Evolutionary conservation across 2,888 invertebrate species (phyloP).

Genomic region (Ennomos quercinarius): DNA sequence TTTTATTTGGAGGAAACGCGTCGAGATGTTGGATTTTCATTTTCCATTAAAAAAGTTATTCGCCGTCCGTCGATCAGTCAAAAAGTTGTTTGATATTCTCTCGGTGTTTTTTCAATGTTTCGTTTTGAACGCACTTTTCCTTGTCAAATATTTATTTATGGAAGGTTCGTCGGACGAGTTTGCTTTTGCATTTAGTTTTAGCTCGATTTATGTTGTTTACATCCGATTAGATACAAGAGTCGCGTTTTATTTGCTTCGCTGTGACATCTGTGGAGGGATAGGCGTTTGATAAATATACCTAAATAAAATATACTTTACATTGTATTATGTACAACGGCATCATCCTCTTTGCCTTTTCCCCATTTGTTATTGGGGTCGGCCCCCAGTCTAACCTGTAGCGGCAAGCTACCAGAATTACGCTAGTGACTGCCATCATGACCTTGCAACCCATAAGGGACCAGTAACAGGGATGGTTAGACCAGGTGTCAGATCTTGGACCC

Average conservation of each 20-base stretch:
- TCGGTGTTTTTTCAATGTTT: constrained; percentile 54
- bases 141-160: constrained; percentile 60
- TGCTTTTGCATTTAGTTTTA: constrained; percentile 36
- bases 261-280: too few species aligned
- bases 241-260: background rate
- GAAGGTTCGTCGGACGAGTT: constrained; percentile 45
- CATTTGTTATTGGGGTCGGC: too few species aligned
- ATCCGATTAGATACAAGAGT: constrained; percentile 32
- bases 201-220: constrained; percentile 41
- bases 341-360: too few species aligned
- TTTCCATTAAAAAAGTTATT: constrained; percentile 52
- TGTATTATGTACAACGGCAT: too few species aligned
- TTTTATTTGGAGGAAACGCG: constrained; percentile 35
- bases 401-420: too few species aligned
- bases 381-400: too few species aligned
- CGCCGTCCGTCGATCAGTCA: constrained; percentile 56
- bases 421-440: too few species aligned
- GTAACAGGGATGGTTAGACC: too few species aligned
- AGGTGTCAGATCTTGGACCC: too few species aligned
- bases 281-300: too few species aligned
- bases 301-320: too few species aligned
- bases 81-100: constrained; percentile 52
- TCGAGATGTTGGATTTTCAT: constrained; percentile 25
- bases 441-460: too few species aligned
- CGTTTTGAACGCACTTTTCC: constrained; percentile 50